Conservation (phyloP, 1,140 invertebrate species). For the Drosophila truncata region DNA sequence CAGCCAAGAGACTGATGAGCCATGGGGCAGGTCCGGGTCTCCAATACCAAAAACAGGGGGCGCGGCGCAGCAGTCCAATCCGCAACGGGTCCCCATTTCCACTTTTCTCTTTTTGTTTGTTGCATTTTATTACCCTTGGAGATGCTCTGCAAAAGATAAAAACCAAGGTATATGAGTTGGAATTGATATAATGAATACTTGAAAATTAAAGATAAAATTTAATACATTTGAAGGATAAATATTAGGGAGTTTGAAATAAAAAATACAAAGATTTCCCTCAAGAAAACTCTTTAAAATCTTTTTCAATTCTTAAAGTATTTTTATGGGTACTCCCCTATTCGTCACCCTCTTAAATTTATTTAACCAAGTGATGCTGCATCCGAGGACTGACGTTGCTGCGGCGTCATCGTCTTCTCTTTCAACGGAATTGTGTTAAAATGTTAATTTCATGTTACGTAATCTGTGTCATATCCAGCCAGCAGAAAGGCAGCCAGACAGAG, state of each 20-base stretch:
- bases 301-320: too few relatives aligned
- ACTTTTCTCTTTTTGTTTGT: constrained; percentile 20
- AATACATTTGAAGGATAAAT: neutral
- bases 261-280: neutral
- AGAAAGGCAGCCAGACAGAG: constrained; percentile 29
- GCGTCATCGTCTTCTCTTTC: constrained; percentile 59
- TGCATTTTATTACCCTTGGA: constrained; percentile 23
- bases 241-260: too few relatives aligned
- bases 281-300: too few relatives aligned
- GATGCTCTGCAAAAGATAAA: neutral
- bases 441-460: constrained; percentile 82
- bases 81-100: constrained; percentile 58
- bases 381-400: constrained; percentile 44
- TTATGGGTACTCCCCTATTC: constrained; percentile 3
- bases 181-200: neutral
- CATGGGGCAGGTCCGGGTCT: constrained; percentile 48
- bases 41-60: constrained; percentile 17
- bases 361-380: constrained; percentile 15
- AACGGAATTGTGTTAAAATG: constrained; percentile 82
- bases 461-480: constrained; percentile 77
- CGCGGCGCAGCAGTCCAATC: constrained; percentile 29
- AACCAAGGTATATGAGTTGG: neutral
- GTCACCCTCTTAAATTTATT: constrained; percentile 14
- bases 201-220: neutral
- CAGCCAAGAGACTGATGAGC: constrained; percentile 63